Evolutionary conservation across 2,888 invertebrate genomes (phyloP), one percentile per base, ranked within the genome.

Genomic region (Lysandra coridon): DNA sequence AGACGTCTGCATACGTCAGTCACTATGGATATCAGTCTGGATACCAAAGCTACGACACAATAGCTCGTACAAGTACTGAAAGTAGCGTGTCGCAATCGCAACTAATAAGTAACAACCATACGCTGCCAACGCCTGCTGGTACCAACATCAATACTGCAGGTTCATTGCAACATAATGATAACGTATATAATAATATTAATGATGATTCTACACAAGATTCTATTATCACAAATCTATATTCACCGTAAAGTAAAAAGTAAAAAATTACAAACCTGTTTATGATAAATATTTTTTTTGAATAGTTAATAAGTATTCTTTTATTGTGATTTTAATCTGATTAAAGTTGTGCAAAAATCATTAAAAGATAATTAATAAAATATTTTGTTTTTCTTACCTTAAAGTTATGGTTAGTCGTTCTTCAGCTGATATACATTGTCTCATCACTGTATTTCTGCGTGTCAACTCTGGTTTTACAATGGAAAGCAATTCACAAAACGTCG

Each of bases 11-110:
- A 77, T 77, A 60, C n/a, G 57, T 23, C 76, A 76, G 76, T 77
- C 53, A 77, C 57, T 57, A 77, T 77, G 57, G 37, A 78, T 64
- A 78, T 78, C 78, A 78, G 78, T 78, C 62, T 78, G 78, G 78
- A 78, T 78, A 78, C 78, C 78, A 78, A 62, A 78, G 78, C 78
- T 57, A n/a, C n/a, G n/a, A n/a, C n/a, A n/a, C n/a, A n/a, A n/a
- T n/a, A n/a, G n/a, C n/a, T n/a, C 60, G 33, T 60, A 78, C 78
- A 78, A 78, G 57, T 78, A 57, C 78, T 78, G 78, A 78, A 78
- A 78, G 78, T 78, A 78, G 78, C 37, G 78, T 60, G 78, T 40
- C 40, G 40, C 40, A 40, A 40, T 74, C 74, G 74, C 74, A 74
- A 74, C 44, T 44, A 44, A 6, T 40, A 74, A 53, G 14, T 53